Percentiles rank a stretch among this genome's conserved stretches.
These are phyloP conservation scores for Aradophagus sp. DNA, from an alignment of 1,140 invertebrate genomes.

Conservation along the genomic window DNA sequence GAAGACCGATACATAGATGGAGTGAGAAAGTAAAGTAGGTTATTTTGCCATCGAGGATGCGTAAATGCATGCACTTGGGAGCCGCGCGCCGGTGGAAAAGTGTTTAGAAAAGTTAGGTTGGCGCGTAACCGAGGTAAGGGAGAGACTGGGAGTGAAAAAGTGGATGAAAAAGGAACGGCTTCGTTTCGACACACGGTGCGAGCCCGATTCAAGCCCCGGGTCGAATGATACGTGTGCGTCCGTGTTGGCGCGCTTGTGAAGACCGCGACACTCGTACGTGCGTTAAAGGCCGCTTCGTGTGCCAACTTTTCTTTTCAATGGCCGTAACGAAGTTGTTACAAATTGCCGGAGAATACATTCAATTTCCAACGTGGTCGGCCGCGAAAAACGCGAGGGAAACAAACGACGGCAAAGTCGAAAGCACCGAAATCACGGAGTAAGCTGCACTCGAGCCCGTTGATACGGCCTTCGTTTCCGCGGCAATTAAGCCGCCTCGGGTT, in stretches of 20 bases:
- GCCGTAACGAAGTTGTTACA: slow-evolving; percentile 38
- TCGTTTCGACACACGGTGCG: slow-evolving; percentile 24
- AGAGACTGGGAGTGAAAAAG: no score
- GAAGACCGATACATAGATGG: no score
- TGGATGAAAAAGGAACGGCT: slow-evolving; percentile 16
- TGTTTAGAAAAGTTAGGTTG: slow-evolving; percentile 5
- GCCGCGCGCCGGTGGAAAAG: slow-evolving; percentile 14
- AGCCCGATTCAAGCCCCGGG: slow-evolving; percentile 33
- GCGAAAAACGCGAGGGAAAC: slow-evolving; percentile 11
- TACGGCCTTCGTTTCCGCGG: slow-evolving; percentile 27
- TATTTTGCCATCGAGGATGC: slow-evolving; percentile 47
- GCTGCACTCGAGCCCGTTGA: slow-evolving; percentile 1
- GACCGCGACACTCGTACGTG: slow-evolving; percentile 23
- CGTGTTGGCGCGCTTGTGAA: slow-evolving; percentile 7
- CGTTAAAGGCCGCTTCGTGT: slow-evolving; percentile 40
- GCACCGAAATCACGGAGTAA: slow-evolving; percentile 25
- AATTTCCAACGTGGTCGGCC: slow-evolving; percentile 20
- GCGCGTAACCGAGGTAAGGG: background rate
- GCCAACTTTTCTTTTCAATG: slow-evolving; percentile 37
- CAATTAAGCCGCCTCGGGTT: slow-evolving; percentile 22
- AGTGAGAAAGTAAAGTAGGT: slow-evolving; percentile 49
- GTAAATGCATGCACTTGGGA: slow-evolving; percentile 45
- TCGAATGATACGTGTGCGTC: slow-evolving; percentile 3
- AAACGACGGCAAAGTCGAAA: slow-evolving; percentile 8
- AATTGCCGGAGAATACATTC: slow-evolving; percentile 42